Conservation (phyloP, 2,888 invertebrate genomes). For the Clistopyga incitator region DNA sequence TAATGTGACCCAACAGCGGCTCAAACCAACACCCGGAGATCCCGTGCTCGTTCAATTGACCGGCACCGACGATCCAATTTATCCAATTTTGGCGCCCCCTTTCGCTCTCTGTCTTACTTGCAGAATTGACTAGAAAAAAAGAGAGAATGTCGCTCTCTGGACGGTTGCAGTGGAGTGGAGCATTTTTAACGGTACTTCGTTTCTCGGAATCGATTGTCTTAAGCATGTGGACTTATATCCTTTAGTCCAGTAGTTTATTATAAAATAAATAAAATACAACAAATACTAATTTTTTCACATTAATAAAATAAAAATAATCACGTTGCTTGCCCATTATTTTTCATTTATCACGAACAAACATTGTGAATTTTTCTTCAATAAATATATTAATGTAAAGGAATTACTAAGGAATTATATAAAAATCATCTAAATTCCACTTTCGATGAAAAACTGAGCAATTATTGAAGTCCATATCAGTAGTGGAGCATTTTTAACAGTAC, state of each 20-base stretch:
- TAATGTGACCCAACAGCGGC: not conserved
- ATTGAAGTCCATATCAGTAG: too few relatives aligned
- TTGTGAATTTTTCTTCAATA: too few relatives aligned
- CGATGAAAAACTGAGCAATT: too few relatives aligned
- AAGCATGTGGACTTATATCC: not conserved
- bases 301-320: too few relatives aligned
- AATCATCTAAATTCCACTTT: too few relatives aligned
- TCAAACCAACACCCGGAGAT: constrained; percentile 14
- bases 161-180: not conserved
- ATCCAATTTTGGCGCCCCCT: constrained; percentile 29
- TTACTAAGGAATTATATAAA: too few relatives aligned
- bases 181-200: not conserved
- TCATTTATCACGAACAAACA: too few relatives aligned
- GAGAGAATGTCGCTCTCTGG: not conserved
- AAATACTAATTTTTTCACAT: too few relatives aligned
- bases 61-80: constrained; percentile 23
- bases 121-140: not conserved
- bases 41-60: constrained; percentile 29
- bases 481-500: not conserved
- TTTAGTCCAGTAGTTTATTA: not conserved
- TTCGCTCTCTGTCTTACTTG: not conserved
- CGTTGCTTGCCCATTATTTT: too few relatives aligned
- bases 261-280: too few relatives aligned
- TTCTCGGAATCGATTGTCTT: constrained; percentile 16
- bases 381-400: too few relatives aligned